A percentile compares a stretch with the other conserved stretches of the same genome.
These are phyloP conservation scores for Agrotis segetum DNA, from an alignment of 2,888 invertebrate species.

Conservation along the genomic window DNA sequence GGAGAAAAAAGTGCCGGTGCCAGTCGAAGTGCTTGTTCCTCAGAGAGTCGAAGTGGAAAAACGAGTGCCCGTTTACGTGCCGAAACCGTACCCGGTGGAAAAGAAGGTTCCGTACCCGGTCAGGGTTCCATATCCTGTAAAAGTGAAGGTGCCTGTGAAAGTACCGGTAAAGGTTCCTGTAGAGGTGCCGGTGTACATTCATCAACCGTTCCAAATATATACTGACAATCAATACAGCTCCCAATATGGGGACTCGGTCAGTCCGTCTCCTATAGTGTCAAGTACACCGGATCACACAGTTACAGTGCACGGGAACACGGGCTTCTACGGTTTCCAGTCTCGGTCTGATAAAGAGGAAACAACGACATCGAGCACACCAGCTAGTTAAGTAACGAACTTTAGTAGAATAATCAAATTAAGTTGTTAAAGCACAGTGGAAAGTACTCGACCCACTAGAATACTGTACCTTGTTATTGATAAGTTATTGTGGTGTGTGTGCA, in stretches of 20 bases:
- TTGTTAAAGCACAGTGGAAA: constrained; percentile 47
- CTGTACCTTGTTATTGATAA: constrained; percentile 67
- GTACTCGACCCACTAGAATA: constrained; percentile 37
- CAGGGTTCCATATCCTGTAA: constrained; percentile 83
- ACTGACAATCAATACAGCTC: constrained; percentile 63
- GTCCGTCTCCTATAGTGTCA: constrained; percentile 44
- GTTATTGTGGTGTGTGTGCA: constrained; percentile 75
- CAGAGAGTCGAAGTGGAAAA: constrained; percentile 73
- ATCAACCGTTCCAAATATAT: constrained; percentile 75
- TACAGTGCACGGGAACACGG: constrained; percentile 79
- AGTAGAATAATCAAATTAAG: constrained; percentile 57
- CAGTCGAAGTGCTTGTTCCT: constrained; percentile 79
- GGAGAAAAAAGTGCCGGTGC: constrained; percentile 86
- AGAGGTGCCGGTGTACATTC: constrained; percentile 80
- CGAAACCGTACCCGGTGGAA: constrained; percentile 82
- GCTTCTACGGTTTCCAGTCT: constrained; percentile 79
- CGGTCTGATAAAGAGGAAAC: constrained; percentile 75
- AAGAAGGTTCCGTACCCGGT: constrained; percentile 83
- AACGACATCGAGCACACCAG: constrained; percentile 61
- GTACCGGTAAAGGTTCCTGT: constrained; percentile 76
- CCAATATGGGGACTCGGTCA: constrained; percentile 36
- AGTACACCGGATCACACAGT: constrained; percentile 71
- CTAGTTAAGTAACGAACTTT: constrained; percentile 60
- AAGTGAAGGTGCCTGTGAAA: constrained; percentile 77
- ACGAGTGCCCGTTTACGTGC: constrained; percentile 75